These are phyloP conservation scores for Centrocercus urophasianus DNA, from an alignment of 2,113 vertebrate species.

Conservation along the genomic window DNA sequence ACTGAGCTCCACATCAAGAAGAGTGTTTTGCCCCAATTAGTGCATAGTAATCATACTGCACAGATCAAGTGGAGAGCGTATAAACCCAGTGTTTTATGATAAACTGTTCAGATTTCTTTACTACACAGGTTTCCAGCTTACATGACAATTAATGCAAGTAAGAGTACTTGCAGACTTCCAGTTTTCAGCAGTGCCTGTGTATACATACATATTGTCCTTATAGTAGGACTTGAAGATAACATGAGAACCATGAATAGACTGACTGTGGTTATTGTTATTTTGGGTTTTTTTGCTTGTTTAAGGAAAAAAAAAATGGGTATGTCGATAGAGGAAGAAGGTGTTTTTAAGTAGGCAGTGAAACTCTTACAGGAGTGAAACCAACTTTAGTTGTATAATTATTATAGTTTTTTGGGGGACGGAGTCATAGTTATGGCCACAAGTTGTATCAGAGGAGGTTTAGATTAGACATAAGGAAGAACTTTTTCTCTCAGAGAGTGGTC, in stretches of 20 bases:
- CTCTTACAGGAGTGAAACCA: not conserved
- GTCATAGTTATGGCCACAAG: not conserved
- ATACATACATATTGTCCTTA: not conserved
- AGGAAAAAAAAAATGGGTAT: not conserved
- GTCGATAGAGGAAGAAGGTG: too few species aligned
- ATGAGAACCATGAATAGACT: not conserved
- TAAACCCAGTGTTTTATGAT: not conserved
- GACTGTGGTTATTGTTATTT: not conserved
- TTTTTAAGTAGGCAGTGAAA: not conserved
- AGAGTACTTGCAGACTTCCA: not conserved
- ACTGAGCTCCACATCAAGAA: slow-evolving; percentile 56
- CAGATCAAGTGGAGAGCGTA: not conserved
- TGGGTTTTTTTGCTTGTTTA: not conserved
- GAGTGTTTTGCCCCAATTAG: slow-evolving; percentile 39
- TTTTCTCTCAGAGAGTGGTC: too few species aligned
- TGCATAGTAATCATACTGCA: not conserved
- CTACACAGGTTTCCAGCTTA: not conserved
- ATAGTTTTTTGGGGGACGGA: not conserved
- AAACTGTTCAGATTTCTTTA: not conserved
- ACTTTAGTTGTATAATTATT: not conserved
- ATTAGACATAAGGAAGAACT: too few species aligned
- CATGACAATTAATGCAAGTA: not conserved
- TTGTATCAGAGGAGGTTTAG: too few species aligned
- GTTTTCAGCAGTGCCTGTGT: not conserved
- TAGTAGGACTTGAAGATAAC: not conserved